phyloP scores from a whole-genome alignment of 2,888 invertebrate species.

The Taphrorychus bicolor region DNA sequence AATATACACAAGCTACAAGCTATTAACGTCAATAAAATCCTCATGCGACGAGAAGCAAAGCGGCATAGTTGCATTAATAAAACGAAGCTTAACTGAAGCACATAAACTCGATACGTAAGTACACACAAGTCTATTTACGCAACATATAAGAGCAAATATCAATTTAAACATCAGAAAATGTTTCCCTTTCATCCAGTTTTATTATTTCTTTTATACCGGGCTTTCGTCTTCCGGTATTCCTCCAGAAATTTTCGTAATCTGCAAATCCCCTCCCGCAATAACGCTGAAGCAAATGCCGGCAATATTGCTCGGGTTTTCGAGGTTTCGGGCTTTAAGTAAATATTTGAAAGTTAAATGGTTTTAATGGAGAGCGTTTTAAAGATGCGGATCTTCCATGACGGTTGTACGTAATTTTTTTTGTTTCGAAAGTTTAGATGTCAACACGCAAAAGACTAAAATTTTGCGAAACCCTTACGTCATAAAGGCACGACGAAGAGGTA shows the following conservation, averaged over 20 bases:
- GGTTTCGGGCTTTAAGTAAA: slow-evolving; percentile 47
- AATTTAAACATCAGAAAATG: slow-evolving; percentile 33
- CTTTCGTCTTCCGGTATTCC: slow-evolving; percentile 30
- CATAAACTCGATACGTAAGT: not conserved
- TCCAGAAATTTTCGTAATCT: slow-evolving; percentile 37
- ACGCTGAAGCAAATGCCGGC: slow-evolving; percentile 34
- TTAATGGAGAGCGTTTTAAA: slow-evolving; percentile 28
- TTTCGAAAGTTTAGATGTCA: too few species aligned
- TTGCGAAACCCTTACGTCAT: slow-evolving; percentile 17
- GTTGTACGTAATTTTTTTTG: too few species aligned
- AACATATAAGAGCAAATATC: slow-evolving; percentile 22
- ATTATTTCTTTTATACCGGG: slow-evolving; percentile 17
- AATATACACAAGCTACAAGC: not conserved
- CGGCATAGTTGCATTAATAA: not conserved
- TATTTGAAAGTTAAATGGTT: slow-evolving; percentile 51
- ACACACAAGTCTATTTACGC: slow-evolving; percentile 4
- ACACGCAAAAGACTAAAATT: too few species aligned
- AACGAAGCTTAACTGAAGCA: not conserved
- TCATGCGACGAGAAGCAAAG: not conserved
- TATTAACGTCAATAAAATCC: not conserved
- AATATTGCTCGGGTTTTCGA: slow-evolving; percentile 41
- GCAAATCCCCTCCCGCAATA: slow-evolving; percentile 37
- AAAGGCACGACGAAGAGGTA: slow-evolving; percentile 14
- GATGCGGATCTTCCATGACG: not conserved
- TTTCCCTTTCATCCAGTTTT: slow-evolving; percentile 28